Conservation (phyloP, 2,888 invertebrate species). For the Hypsopygia costalis region DNA sequence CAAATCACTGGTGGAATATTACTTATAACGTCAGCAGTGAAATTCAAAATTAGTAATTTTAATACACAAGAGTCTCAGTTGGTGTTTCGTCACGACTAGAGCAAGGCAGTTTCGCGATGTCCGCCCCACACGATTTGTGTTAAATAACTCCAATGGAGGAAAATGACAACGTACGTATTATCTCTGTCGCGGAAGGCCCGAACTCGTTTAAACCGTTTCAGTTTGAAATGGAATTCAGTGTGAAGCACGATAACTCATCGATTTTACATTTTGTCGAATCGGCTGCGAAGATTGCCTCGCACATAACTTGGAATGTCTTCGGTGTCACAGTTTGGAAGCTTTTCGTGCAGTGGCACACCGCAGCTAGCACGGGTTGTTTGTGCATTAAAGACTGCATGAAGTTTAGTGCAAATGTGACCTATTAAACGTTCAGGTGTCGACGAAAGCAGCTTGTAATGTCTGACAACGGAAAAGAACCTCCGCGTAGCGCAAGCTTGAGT, state of each 20-base stretch:
- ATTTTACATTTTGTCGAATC: slow-evolving; percentile 57
- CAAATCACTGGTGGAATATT: slow-evolving; percentile 77
- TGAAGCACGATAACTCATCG: slow-evolving; percentile 58
- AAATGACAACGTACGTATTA: slow-evolving; percentile 62
- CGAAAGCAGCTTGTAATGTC: slow-evolving; percentile 32
- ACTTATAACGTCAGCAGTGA: slow-evolving; percentile 72
- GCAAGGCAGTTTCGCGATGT: slow-evolving; percentile 64
- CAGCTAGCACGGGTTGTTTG: slow-evolving; percentile 53
- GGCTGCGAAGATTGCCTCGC: slow-evolving; percentile 58
- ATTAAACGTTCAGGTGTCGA: slow-evolving; percentile 22
- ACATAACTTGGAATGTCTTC: slow-evolving; percentile 59
- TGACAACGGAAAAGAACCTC: slow-evolving; percentile 45
- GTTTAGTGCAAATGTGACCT: slow-evolving; percentile 34
- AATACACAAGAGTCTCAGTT: slow-evolving; percentile 76
- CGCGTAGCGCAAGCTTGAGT: slow-evolving; percentile 47
- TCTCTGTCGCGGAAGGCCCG: slow-evolving; percentile 32
- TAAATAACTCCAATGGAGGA: slow-evolving; percentile 61
- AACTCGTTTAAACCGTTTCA: slow-evolving; percentile 33
- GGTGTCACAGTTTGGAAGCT: slow-evolving; percentile 59
- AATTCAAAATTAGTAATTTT: slow-evolving; percentile 78
- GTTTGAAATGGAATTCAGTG: slow-evolving; percentile 50
- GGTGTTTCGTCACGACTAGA: slow-evolving; percentile 66
- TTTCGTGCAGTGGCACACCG: slow-evolving; percentile 61
- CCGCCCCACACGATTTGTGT: slow-evolving; percentile 37
- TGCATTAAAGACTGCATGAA: slow-evolving; percentile 47